Evolutionary conservation across 1,140 invertebrate genomes (phyloP), one percentile per base, ranked within the genome.

Genomic region (Sycophaga agraensis): DNA sequence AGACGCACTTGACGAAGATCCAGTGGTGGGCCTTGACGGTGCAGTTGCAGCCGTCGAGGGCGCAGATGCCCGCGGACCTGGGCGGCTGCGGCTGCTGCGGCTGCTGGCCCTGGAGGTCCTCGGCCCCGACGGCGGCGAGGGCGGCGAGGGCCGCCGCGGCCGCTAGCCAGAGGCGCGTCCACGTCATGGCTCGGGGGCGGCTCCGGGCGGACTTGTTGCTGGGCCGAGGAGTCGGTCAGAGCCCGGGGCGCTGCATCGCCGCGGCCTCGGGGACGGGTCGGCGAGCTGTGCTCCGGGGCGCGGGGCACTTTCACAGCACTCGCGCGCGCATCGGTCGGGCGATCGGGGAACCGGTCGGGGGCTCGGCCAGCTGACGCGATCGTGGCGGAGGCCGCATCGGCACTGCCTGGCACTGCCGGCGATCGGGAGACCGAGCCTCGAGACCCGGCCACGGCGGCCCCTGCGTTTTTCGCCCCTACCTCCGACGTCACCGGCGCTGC

Each of bases 1-100:
- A 83, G 63, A 84, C 82, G 71, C 87, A 88, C 76, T 86, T 88
- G 68, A 88, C 80, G 65, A 78, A 83, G 65, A 83, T 82, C 85
- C 86, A 87, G 28, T 77, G 82, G 49, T 84, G 82, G 35, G 79
- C 77, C 31, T 79, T 82, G 31, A 82, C 74, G 37, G 80, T 81
- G 69, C 86, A 88, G 59, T 82, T 81, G 73, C 87, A 88, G 68
- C 80, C 85, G 37, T 80, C 72, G 67, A 83, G 77, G 19, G 82
- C 76, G 70, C 86, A 87, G 64, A 87, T 79, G 43, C 77, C 78
- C n/a, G 70, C 62, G 21, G 73, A 69, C 46, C 68, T 69, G 5
- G 28, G 5, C 5, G 5, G 28, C 28, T 31, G 5, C 28, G 4
- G 28, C 28, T 31, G 28, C 28, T 11, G 28, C 4, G 4, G 5